Evolutionary conservation across 2,797 vertebrate species (phyloP).

Genomic region (Pelochelys cantorii): DNA sequence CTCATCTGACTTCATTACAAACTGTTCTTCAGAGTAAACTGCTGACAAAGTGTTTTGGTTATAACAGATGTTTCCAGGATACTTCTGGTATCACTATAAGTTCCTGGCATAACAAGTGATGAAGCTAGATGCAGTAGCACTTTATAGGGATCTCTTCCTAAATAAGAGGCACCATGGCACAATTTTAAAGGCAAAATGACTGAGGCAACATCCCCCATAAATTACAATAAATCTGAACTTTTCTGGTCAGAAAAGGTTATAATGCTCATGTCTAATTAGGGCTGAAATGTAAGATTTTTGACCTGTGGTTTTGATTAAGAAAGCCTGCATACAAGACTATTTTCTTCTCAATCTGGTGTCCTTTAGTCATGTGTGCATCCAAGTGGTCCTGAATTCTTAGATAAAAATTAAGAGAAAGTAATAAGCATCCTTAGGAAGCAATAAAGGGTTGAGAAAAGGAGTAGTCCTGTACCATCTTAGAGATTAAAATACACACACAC

Average conservation of each 20-base stretch:
- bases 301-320: not conserved
- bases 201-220: fast-evolving
- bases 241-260: not conserved
- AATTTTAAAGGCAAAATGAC: not conserved
- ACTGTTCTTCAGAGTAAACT: not conserved
- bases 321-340: not conserved
- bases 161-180: not conserved
- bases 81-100: not conserved
- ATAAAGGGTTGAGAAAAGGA: conserved; percentile 40
- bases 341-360: not conserved
- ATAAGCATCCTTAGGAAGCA: conserved; percentile 61
- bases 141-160: not conserved
- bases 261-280: not conserved
- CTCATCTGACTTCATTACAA: not conserved
- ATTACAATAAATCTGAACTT: conserved; percentile 30
- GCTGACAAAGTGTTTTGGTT: not conserved
- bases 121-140: not conserved
- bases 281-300: conserved; percentile 10
- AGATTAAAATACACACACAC: too few relatives aligned
- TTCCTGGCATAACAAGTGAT: too few relatives aligned
- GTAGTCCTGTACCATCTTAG: too few relatives aligned
- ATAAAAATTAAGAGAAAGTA: conserved; percentile 38
- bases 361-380: not conserved
- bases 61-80: not conserved
- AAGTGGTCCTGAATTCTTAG: conserved; percentile 67